Conservation (phyloP, 2,113 vertebrate species). For the Nyctibius bracteatus region DNA sequence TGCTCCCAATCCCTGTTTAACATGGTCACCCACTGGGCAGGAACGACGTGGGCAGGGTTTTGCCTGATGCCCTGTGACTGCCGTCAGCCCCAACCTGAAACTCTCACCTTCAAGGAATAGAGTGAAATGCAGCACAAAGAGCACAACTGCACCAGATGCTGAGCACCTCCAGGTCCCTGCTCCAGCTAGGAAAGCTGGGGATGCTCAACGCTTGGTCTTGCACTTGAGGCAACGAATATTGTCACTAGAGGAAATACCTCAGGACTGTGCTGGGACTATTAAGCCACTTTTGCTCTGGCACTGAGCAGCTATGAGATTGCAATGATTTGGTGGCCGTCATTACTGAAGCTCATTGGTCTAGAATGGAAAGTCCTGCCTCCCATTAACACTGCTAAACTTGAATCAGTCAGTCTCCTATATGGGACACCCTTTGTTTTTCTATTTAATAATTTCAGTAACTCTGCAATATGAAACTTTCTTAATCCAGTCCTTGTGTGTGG, state of each 20-base stretch:
- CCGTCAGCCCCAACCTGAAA: neutral
- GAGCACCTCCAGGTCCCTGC: neutral
- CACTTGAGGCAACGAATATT: neutral
- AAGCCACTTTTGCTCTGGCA: neutral
- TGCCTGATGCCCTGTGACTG: neutral
- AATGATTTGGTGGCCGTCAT: neutral
- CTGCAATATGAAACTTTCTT: conserved; percentile 45
- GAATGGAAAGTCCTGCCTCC: neutral
- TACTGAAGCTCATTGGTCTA: neutral
- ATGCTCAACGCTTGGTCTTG: neutral
- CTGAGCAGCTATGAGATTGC: neutral
- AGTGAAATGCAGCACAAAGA: neutral
- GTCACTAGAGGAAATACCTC: neutral
- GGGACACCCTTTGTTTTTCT: conserved; percentile 39
- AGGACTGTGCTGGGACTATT: neutral
- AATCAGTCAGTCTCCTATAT: neutral
- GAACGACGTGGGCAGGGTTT: neutral
- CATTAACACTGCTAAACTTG: neutral
- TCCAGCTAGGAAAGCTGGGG: neutral
- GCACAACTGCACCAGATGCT: neutral
- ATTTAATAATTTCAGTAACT: conserved; percentile 55
- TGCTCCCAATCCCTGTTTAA: neutral
- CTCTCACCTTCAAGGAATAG: neutral
- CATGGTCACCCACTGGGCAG: neutral
- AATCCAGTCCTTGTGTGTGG: conserved; percentile 31